These are phyloP conservation scores for Drosophila oshimai DNA, from an alignment of 1,140 invertebrate species.

Conservation along the genomic window DNA sequence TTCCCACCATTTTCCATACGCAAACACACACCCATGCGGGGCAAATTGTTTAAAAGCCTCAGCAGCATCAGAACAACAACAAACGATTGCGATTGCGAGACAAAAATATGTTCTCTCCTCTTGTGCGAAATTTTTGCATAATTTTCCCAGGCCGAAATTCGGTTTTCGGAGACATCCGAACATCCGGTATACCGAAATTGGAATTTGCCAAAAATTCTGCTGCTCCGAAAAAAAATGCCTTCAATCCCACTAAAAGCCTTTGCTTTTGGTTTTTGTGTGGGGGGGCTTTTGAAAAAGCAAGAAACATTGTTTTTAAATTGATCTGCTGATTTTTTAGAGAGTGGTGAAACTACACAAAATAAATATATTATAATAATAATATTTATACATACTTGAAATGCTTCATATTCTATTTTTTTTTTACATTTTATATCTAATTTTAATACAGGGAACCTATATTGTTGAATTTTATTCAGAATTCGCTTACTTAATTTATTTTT, in stretches of 20 bases:
- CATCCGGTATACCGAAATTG: conserved; percentile 12
- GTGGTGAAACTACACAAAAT: no score
- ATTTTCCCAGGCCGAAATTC: conserved; percentile 34
- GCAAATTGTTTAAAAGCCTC: conserved; percentile 49
- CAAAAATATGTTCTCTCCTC: conserved; percentile 32
- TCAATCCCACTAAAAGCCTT: conserved; percentile 7
- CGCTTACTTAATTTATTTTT: no score
- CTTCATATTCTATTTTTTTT: no score
- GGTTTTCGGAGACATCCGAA: conserved; percentile 28
- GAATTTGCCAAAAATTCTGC: conserved; percentile 14
- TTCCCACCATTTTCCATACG: conserved; percentile 22
- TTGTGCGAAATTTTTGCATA: conserved; percentile 13
- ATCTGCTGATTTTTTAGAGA: no score
- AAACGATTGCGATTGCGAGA: conserved; percentile 25
- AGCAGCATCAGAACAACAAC: conserved; percentile 42
- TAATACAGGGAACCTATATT: no score
- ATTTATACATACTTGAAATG: no score
- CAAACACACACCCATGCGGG: conserved; percentile 4
- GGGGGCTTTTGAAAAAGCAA: not conserved
- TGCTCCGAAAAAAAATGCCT: conserved; percentile 5
- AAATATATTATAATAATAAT: no score
- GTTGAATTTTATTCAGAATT: no score
- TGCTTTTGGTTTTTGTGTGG: not conserved
- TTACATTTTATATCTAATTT: no score
- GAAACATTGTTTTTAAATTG: not conserved